phyloP scores from a whole-genome alignment of 2,113 vertebrate species.

The Zootoca vivipara region DNA sequence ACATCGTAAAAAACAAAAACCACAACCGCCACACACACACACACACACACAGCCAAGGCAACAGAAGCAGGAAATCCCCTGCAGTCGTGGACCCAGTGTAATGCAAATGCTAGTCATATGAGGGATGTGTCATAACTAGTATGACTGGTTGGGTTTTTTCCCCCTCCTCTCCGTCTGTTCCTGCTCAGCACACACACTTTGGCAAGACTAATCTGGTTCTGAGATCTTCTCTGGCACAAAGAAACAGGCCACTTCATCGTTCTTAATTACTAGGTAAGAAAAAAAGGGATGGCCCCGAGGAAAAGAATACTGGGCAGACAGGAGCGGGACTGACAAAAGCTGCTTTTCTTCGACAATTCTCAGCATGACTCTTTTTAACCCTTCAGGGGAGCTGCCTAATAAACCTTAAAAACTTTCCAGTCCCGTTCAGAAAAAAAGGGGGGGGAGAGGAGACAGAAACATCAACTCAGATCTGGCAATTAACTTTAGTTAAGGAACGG shows the following conservation, averaged over 20 bases:
- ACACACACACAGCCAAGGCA: neutral
- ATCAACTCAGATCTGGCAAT: neutral
- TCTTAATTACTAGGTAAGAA: constrained; percentile 10
- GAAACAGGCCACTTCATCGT: constrained; percentile 22
- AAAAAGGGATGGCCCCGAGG: constrained; percentile 7
- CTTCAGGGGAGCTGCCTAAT: neutral
- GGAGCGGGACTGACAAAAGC: neutral
- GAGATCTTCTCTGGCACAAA: constrained; percentile 20
- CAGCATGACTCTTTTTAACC: neutral
- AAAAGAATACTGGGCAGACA: neutral
- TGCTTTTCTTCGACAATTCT: neutral
- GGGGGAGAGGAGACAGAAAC: neutral
- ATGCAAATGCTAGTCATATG: constrained; percentile 36
- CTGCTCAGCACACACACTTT: neutral
- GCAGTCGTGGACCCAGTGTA: constrained; percentile 21
- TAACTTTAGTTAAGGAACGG: neutral
- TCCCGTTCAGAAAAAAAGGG: neutral
- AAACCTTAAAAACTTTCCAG: neutral
- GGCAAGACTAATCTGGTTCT: constrained; percentile 9
- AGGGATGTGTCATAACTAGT: constrained; percentile 32
- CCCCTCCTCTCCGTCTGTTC: neutral
- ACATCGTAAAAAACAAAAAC: constrained; percentile 7
- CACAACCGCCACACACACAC: neutral
- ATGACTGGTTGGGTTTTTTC: neutral
- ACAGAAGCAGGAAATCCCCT: constrained; percentile 39